Conservation (phyloP, 2,888 invertebrate genomes). For the Lochmaea capreae region DNA sequence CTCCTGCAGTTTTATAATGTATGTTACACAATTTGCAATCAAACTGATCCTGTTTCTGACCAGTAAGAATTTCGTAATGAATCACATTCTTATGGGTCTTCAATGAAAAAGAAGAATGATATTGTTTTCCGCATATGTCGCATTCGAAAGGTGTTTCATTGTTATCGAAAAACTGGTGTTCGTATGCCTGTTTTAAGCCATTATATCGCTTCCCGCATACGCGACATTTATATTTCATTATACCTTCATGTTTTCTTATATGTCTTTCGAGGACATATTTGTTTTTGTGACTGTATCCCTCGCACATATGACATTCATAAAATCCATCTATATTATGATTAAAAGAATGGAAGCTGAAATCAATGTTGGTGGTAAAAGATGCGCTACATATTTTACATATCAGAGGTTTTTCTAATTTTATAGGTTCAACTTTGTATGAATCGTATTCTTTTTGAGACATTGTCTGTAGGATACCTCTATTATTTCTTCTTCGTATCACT, state of each 20-base stretch:
- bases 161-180: not conserved
- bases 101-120: not conserved
- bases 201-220: conserved; percentile 50
- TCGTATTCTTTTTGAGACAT: not conserved
- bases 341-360: conserved; percentile 65
- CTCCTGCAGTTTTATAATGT: conserved; percentile 50
- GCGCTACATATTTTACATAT: conserved; percentile 71
- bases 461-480: not conserved
- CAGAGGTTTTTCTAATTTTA: conserved; percentile 51
- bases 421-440: not conserved
- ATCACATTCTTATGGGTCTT: conserved; percentile 50
- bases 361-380: conserved; percentile 46
- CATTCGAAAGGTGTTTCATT: not conserved
- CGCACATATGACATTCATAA: conserved; percentile 15
- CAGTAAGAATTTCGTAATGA: conserved; percentile 49
- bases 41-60: conserved; percentile 58
- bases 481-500: not conserved
- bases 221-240: conserved; percentile 56
- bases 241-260: conserved; percentile 1
- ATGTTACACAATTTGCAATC: conserved; percentile 55
- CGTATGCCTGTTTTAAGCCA: not conserved
- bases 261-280: conserved; percentile 16
- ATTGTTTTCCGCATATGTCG: not conserved
- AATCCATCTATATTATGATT: conserved; percentile 40
- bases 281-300: conserved; percentile 48